phyloP scores from a whole-genome alignment of 2,113 vertebrate species.

The Aegypius monachus region DNA sequence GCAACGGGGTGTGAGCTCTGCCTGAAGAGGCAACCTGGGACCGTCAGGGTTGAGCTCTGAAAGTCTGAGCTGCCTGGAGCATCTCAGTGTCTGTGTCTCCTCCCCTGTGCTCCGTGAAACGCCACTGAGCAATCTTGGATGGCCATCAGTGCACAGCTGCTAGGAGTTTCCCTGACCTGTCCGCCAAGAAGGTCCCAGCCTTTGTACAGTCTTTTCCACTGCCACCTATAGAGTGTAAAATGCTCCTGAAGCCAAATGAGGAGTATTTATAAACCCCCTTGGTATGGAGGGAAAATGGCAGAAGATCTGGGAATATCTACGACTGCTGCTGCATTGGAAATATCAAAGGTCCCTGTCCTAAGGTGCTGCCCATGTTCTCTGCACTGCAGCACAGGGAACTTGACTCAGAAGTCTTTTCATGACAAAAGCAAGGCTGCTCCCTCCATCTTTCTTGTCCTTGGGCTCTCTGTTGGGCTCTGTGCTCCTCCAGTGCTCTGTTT shows the following conservation, averaged over 20 bases:
- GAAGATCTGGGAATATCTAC: background rate
- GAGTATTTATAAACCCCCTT: rapidly evolving
- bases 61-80: background rate
- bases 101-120: background rate
- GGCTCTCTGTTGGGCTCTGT: background rate
- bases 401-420: background rate
- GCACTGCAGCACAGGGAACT: background rate
- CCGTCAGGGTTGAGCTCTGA: background rate
- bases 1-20: background rate
- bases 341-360: no score
- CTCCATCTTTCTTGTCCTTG: background rate
- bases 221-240: background rate
- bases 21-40: background rate
- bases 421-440: background rate
- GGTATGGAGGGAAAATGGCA: background rate
- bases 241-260: background rate
- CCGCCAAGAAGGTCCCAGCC: background rate
- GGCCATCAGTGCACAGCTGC: background rate
- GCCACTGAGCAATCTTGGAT: background rate
- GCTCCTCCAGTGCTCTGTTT: background rate
- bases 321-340: background rate
- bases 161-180: background rate
- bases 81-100: background rate
- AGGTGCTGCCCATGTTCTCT: background rate
- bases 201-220: background rate